These are phyloP conservation scores for Amphiura filiformis DNA, from an alignment of 35 echinoderm and acorn worm genomes.

Conservation along the genomic window DNA sequence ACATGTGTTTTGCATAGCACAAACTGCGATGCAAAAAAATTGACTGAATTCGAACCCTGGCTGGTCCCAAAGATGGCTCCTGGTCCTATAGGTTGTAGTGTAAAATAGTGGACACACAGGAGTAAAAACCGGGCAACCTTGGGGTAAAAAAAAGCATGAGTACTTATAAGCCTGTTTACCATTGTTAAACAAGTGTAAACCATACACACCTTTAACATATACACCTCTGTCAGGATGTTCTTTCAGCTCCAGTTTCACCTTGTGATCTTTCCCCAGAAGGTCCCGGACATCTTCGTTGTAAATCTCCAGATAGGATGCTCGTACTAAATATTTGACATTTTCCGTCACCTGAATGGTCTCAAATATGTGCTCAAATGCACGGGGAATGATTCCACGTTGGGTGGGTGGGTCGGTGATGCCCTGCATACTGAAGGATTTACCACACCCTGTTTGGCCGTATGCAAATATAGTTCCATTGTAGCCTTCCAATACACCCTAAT, in stretches of 20 bases:
- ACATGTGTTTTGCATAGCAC: no score
- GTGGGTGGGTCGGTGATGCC: conserved; percentile 91
- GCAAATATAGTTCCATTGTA: conserved; percentile 99
- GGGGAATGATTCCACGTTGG: conserved; percentile 88
- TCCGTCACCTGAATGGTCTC: conserved; percentile 96
- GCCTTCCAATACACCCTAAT: conserved; percentile 89
- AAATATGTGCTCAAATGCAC: conserved; percentile 99
- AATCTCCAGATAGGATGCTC: conserved; percentile 95
- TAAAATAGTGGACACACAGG: no score
- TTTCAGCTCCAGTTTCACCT: conserved; percentile 81
- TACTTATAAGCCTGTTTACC: no score
- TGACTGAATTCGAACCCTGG: no score
- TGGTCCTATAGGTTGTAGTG: no score
- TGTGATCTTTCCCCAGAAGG: conserved; percentile 79
- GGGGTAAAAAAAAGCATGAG: no score
- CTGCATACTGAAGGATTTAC: conserved; percentile 99
- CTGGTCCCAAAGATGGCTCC: no score
- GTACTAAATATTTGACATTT: conserved; percentile 80
- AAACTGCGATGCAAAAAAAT: no score
- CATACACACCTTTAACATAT: conserved; percentile 91
- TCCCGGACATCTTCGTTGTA: conserved; percentile 99
- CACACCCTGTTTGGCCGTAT: conserved; percentile 96
- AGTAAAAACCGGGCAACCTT: no score
- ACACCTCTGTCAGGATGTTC: conserved; percentile 95
- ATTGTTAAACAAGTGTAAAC: no score